Base-by-base conservation (phyloP, 2,113 vertebrate species). In the Sylvicapra grimmia region DNA sequence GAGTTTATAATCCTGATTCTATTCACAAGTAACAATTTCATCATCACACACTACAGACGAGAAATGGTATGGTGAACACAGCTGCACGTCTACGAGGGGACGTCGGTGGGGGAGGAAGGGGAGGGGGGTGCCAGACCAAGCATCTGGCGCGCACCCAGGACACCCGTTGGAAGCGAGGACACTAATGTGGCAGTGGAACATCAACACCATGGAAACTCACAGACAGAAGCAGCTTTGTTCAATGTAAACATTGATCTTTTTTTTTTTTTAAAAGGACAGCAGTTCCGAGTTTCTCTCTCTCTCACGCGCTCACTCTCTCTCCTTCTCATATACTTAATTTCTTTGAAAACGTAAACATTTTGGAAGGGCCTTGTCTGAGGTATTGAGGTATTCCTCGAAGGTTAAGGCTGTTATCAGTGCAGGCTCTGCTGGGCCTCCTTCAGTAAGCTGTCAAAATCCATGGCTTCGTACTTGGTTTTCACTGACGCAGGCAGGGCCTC, bases 311-410 rank as follows among this genome's bases (percentile, higher is more conserved):
- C 94, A 96, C 98, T 98, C 98, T 92, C 98, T 96, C 98, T 97
- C 98, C 98, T 98, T 98, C 98, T 98, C 98, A 65, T 97, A 98
- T 95, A 99, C 98, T 99, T 98, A 99, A 99, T 99, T 99, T 98
- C 98, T 99, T 99, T 99, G 99, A 99, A 99, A 99, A 99, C 99
- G 99, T 99, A 99, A 99, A 99, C 99, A 99, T 99, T 98, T 99
- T 99, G 99, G 99, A 99, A 99, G 99, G 98, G 99, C 99, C 99
- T 99, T 99, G 99, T 99, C 99, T 99, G 99, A 99, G 99, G 99
- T 99, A 99, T 99, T 98, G 99, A 99, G 99, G 99, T 99, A 98
- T 98, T 99, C 99, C 99, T 99, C 99, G 98, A 98, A 98, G 98
- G 99, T 99, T 99, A 99, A 99, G 99, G 99, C 99, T 98, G 98